phyloP scores from a whole-genome alignment of 2,888 invertebrate genomes.

The Drosophila lutescens region DNA sequence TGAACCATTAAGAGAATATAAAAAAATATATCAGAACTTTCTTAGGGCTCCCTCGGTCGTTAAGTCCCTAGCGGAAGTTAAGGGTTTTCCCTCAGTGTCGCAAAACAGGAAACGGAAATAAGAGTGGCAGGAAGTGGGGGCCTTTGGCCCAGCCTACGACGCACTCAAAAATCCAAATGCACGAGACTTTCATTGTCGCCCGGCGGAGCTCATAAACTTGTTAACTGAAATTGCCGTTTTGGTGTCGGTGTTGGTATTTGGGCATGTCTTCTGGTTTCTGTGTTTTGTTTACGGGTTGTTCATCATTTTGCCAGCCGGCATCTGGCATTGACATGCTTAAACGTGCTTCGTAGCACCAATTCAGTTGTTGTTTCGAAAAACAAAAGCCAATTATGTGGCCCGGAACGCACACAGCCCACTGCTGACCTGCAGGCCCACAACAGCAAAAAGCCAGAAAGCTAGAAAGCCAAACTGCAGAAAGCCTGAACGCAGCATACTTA shows the following conservation, averaged over 20 bases:
- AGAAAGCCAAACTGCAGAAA: slow-evolving; percentile 19
- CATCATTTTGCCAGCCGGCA: slow-evolving; percentile 61
- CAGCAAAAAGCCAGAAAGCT: background rate
- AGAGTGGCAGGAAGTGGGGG: slow-evolving; percentile 2
- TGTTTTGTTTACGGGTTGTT: slow-evolving; percentile 45
- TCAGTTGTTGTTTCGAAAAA: slow-evolving; percentile 23
- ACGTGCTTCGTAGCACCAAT: slow-evolving; percentile 52
- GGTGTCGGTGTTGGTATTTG: slow-evolving; percentile 17
- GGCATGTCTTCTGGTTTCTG: slow-evolving; percentile 8
- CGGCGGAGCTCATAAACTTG: slow-evolving; percentile 64
- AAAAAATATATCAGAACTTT: too few relatives aligned
- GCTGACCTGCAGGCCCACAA: slow-evolving; percentile 15
- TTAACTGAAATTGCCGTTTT: slow-evolving; percentile 61
- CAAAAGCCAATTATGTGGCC: slow-evolving; percentile 45
- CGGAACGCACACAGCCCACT: slow-evolving; percentile 14
- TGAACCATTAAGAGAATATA: too few relatives aligned
- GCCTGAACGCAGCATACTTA: slow-evolving; percentile 7
- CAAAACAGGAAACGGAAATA: slow-evolving; percentile 19
- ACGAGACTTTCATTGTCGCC: slow-evolving; percentile 39
- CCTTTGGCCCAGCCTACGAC: slow-evolving; percentile 1
- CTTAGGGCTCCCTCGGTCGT: too few relatives aligned
- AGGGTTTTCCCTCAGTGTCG: background rate
- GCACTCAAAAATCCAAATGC: slow-evolving; percentile 56
- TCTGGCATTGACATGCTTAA: slow-evolving; percentile 63
- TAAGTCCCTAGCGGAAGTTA: background rate